A percentile compares a stretch with the other conserved stretches of the same genome.
phyloP scores from a whole-genome alignment of 2,113 vertebrate species.

The Pteruthius melanotis region DNA sequence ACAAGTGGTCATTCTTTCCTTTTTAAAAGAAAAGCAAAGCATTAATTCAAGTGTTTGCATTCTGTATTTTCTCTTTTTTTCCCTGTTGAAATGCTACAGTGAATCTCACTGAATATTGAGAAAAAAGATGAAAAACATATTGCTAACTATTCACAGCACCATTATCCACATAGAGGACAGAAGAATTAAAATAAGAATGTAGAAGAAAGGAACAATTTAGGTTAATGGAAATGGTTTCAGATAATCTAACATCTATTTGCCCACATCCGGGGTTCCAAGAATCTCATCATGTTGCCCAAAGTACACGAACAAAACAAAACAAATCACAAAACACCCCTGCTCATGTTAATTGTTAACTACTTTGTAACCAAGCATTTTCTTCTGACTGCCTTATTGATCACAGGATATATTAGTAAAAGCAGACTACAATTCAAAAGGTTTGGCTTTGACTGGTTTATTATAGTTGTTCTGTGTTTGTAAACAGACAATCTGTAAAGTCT shows the following conservation, averaged over 20 bases:
- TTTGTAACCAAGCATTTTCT: constrained; percentile 43
- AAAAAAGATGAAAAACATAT: background rate
- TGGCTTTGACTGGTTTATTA: constrained; percentile 64
- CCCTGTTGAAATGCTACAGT: constrained; percentile 18
- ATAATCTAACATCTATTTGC: background rate
- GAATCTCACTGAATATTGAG: constrained; percentile 13
- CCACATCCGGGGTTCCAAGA: background rate
- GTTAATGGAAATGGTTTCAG: background rate
- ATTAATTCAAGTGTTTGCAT: background rate
- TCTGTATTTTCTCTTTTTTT: background rate
- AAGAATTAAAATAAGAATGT: background rate
- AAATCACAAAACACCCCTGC: background rate
- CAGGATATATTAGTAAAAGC: constrained; percentile 40
- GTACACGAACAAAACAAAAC: background rate
- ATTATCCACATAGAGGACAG: background rate
- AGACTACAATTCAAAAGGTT: constrained; percentile 48
- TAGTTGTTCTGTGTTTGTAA: constrained; percentile 67
- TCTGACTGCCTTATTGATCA: constrained; percentile 67
- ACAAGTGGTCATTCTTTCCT: background rate
- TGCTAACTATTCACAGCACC: background rate
- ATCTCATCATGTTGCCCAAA: background rate
- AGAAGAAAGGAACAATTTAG: background rate
- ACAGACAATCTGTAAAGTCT: constrained; percentile 64
- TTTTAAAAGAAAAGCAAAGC: background rate
- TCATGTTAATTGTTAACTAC: constrained; percentile 46